Base-by-base conservation (phyloP, 2,113 vertebrate species). In the Petroica traversi region DNA sequence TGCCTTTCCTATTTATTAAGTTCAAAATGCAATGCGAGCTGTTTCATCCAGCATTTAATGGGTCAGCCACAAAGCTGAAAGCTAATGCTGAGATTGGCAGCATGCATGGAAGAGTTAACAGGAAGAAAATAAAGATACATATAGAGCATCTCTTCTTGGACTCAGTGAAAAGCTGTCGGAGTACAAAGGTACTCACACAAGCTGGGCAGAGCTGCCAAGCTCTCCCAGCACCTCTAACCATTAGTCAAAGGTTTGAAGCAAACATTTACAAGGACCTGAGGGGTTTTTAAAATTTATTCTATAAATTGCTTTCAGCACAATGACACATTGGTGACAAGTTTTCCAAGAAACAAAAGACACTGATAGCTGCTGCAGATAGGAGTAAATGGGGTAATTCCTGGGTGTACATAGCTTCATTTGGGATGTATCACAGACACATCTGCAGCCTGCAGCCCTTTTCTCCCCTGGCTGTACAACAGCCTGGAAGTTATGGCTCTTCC, bases 1-100 rank as follows among this genome's bases (percentile, higher is more conserved):
- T 75, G 68, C 79, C 59, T 95, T 85, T 94, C 81, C 80, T 95
- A 94, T 89, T 95, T 97, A 96, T 96, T 96, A 94, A 95, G 93
- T 89, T 81, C 38, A 92, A 96, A 95, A 93, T 57, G 71, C 88
- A 96, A 96, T 96, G 92, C 84, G 92, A 88, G 73, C 62, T 91
- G 76, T 94, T 85, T 97, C 91, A 91, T 68, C 90, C 91, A 75
- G 51, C 90, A 85, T 93, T 96, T 94, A 96, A 95, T 80, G 92
- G 89, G 89, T 89, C 92, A 73, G 41, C 43, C 90, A 95, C 83
- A 38, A 67, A 88, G 89, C 1, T 95, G 78, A 96, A 83, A 77
- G 68, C 58, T 93, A 87, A 89, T 69, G 46, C 75, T 94, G 52
- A 79, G 67, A 72, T 31, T 87, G 95, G 64, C 68, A 93, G 75